These are phyloP conservation scores for Alviniconcha strummeri DNA, from an alignment of 2,888 invertebrate species.

Conservation along the genomic window DNA sequence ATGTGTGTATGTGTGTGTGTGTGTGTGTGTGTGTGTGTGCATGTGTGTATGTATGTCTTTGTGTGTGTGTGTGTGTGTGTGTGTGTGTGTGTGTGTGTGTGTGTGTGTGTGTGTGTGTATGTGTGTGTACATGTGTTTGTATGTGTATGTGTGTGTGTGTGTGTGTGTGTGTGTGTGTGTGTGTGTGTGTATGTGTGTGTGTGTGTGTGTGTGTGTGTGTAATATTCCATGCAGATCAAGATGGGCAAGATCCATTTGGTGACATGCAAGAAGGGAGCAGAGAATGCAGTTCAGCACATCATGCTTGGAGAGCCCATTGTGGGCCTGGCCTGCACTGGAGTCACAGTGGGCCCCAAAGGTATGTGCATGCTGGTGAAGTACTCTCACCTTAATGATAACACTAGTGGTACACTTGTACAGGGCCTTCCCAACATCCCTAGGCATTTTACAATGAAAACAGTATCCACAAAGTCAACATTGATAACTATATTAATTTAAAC, in stretches of 20 bases:
- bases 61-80: neutral
- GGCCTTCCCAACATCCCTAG: too few species aligned
- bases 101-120: too few species aligned
- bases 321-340: constrained; percentile 53
- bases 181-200: neutral
- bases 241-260: constrained; percentile 46
- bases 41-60: neutral
- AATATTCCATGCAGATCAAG: too few species aligned
- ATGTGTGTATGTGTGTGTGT: too few species aligned
- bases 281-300: constrained; percentile 48
- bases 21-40: too few species aligned
- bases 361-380: neutral
- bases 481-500: neutral
- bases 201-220: constrained; percentile 2
- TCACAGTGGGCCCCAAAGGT: constrained; percentile 45
- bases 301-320: constrained; percentile 48
- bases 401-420: too few species aligned
- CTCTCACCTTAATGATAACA: too few species aligned
- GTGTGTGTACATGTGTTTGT: too few species aligned
- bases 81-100: too few species aligned
- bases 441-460: too few species aligned
- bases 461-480: neutral
- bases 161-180: neutral
- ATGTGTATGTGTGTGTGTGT: constrained; percentile 1
- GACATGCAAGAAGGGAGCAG: constrained; percentile 41